These are phyloP conservation scores for Diorhabda sublineata DNA, from an alignment of 1,140 invertebrate species.

Conservation along the genomic window DNA sequence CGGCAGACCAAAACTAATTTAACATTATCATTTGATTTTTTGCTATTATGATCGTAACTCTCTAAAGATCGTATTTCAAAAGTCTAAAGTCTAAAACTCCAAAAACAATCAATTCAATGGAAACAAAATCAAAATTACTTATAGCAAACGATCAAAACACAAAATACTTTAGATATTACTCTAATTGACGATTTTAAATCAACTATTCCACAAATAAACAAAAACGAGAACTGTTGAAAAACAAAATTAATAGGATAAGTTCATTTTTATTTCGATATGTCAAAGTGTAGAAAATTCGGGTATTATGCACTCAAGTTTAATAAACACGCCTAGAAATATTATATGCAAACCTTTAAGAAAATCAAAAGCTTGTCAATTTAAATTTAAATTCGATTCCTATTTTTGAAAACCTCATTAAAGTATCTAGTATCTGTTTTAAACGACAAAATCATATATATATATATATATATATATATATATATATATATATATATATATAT, in stretches of 20 bases:
- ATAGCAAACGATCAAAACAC: constrained; percentile 7
- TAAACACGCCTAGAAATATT: too few relatives aligned
- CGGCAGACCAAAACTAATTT: background rate
- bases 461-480: too few relatives aligned
- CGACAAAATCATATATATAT: too few relatives aligned
- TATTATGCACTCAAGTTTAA: too few relatives aligned
- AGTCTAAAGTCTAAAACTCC: background rate
- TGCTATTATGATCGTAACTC: too few relatives aligned
- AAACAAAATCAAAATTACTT: constrained; percentile 21
- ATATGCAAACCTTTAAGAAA: too few relatives aligned
- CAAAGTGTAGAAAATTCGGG: background rate
- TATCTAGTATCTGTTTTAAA: too few relatives aligned
- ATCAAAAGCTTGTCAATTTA: too few relatives aligned
- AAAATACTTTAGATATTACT: background rate
- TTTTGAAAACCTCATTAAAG: too few relatives aligned
- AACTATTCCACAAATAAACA: background rate
- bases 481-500: too few relatives aligned
- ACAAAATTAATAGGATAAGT: background rate
- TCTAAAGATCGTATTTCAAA: background rate
- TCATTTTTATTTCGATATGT: background rate
- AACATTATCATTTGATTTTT: background rate
- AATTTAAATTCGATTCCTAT: too few relatives aligned
- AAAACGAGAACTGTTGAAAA: background rate
- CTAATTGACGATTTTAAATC: background rate
- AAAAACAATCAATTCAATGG: background rate